phyloP scores from a whole-genome alignment of 2,888 invertebrate genomes.

The Icerya purchasi region DNA sequence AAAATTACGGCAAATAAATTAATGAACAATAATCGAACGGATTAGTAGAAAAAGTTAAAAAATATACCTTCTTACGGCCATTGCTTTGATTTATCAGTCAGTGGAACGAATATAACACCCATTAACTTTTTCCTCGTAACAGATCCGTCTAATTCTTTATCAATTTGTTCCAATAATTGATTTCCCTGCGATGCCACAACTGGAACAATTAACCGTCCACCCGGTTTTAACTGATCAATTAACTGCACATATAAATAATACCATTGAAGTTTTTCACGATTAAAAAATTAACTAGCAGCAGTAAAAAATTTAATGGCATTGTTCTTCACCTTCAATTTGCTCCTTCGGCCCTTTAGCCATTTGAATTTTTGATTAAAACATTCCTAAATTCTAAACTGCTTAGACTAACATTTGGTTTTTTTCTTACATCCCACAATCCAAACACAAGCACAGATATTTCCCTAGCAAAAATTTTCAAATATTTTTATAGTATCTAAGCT shows the following conservation, averaged over 20 bases:
- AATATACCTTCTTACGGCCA: slow-evolving; percentile 28
- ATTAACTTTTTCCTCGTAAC: slow-evolving; percentile 56
- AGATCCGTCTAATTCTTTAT: slow-evolving; percentile 62
- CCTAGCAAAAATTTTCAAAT: too few relatives aligned
- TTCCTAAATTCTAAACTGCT: too few relatives aligned
- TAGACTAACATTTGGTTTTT: too few relatives aligned
- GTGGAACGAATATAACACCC: slow-evolving; percentile 91
- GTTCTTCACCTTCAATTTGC: background rate
- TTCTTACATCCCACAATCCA: too few relatives aligned
- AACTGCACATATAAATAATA: slow-evolving; percentile 32
- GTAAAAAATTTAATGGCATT: background rate
- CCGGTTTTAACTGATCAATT: slow-evolving; percentile 68
- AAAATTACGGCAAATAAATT: too few relatives aligned
- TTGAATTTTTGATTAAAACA: too few relatives aligned
- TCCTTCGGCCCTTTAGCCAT: too few relatives aligned
- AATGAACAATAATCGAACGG: too few relatives aligned
- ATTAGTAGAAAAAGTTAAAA: too few relatives aligned
- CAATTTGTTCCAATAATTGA: slow-evolving; percentile 74
- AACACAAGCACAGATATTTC: too few relatives aligned
- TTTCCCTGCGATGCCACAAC: slow-evolving; percentile 68
- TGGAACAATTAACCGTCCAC: slow-evolving; percentile 79
- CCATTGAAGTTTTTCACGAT: background rate
- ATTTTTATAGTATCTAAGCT: too few relatives aligned
- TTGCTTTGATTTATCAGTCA: slow-evolving; percentile 64
- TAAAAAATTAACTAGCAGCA: background rate